Percentiles rank a stretch among this genome's conserved stretches.
Conservation (phyloP, 1,140 invertebrate genomes). For the Tenebrio molitor region DNA sequence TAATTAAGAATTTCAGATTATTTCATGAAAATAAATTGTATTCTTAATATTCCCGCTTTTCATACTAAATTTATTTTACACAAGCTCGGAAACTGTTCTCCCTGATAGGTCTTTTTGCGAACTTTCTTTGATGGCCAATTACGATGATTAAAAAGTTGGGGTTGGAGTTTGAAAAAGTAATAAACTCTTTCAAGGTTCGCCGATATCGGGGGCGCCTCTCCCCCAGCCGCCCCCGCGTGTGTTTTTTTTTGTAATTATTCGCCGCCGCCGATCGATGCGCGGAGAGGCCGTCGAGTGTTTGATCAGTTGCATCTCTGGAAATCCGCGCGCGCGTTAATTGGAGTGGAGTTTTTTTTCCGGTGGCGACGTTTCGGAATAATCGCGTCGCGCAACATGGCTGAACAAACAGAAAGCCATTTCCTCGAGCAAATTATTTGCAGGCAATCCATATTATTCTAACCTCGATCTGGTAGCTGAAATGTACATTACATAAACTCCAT, state of each 20-base stretch:
- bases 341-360: neutral
- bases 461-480: constrained; percentile 47
- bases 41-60: constrained; percentile 44
- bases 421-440: constrained; percentile 41
- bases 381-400: neutral
- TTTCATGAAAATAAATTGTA: constrained; percentile 53
- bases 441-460: constrained; percentile 40
- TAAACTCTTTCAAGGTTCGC: constrained; percentile 23
- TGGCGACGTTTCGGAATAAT: neutral
- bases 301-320: neutral
- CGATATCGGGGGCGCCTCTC: neutral
- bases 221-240: too few species aligned
- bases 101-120: constrained; percentile 35
- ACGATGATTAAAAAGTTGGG: constrained; percentile 49
- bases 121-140: constrained; percentile 49
- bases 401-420: constrained; percentile 11
- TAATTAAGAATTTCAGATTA: constrained; percentile 56
- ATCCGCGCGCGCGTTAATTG: neutral
- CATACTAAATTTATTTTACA: constrained; percentile 47
- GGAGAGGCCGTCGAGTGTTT: neutral
- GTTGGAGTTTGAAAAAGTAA: constrained; percentile 7
- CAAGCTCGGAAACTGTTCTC: constrained; percentile 24
- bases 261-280: neutral
- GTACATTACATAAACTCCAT: constrained; percentile 54
- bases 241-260: constrained; percentile 4